These are phyloP conservation scores for Sylvietta virens DNA, from an alignment of 2,113 vertebrate species.

Conservation along the genomic window DNA sequence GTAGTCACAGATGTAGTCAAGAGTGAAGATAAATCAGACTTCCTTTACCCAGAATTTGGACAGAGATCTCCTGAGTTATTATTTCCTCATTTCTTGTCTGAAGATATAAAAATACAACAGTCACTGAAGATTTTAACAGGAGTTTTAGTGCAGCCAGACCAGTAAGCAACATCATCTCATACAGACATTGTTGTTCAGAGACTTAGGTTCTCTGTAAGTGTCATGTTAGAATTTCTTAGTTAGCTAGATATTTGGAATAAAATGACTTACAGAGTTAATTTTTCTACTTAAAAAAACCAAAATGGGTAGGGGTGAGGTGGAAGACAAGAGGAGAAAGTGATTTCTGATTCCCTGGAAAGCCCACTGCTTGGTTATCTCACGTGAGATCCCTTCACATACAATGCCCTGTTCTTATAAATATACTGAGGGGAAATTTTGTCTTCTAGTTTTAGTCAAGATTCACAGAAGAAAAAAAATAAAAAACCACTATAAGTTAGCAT, in stretches of 20 bases:
- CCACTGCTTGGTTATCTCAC: background rate
- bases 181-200: background rate
- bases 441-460: background rate
- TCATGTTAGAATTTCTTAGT: background rate
- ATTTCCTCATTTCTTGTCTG: background rate
- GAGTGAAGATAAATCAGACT: background rate
- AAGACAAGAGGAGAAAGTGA: background rate
- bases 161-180: background rate
- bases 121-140: background rate
- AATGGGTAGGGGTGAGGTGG: too few species aligned
- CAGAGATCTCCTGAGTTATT: background rate
- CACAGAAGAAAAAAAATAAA: background rate
- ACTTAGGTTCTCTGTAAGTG: background rate
- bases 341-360: background rate
- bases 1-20: background rate
- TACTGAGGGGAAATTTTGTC: background rate
- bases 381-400: background rate
- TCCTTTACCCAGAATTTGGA: background rate
- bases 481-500: fast-evolving
- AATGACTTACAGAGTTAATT: fast-evolving
- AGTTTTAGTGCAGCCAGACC: background rate
- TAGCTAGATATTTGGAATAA: background rate
- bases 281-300: background rate
- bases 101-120: background rate
- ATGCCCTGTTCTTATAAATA: background rate